phyloP scores from a whole-genome alignment of 1,140 invertebrate species.

The Pseudomyrmex cubaensis region DNA sequence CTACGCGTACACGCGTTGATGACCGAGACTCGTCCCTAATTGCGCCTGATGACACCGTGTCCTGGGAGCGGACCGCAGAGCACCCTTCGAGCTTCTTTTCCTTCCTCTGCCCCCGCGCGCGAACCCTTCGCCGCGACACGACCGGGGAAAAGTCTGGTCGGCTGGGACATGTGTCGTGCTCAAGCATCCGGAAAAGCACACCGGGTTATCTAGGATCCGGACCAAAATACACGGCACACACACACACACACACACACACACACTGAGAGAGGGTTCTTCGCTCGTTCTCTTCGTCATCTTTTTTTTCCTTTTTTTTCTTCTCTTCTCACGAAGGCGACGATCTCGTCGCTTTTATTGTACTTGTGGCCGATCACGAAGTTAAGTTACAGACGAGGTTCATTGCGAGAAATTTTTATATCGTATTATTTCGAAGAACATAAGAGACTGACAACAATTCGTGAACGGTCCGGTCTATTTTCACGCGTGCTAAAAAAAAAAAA shows the following conservation, averaged over 20 bases:
- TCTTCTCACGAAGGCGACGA: conserved; percentile 46
- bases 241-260: not conserved
- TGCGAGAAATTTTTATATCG: not conserved
- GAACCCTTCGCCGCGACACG: conserved; percentile 46
- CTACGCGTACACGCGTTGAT: conserved; percentile 75
- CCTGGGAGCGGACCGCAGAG: conserved; percentile 74
- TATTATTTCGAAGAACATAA: not conserved
- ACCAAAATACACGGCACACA: conserved; percentile 72
- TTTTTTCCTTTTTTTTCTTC: conserved; percentile 14
- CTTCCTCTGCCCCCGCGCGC: not conserved
- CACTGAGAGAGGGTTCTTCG: conserved; percentile 31
- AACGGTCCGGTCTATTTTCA: not conserved
- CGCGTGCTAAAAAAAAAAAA: not conserved
- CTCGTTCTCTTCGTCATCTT: conserved; percentile 16
- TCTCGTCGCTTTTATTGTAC: conserved; percentile 57
- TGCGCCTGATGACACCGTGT: conserved; percentile 80
- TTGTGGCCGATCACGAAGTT: not conserved
- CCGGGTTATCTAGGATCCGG: conserved; percentile 75
- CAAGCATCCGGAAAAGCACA: conserved; percentile 84
- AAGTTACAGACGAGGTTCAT: not conserved
- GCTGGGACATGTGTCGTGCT: conserved; percentile 81
- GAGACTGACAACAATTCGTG: not conserved
- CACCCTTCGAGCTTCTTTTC: conserved; percentile 39
- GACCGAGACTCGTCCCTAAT: conserved; percentile 80
- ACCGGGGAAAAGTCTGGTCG: conserved; percentile 71